phyloP scores from a whole-genome alignment of 2,888 invertebrate genomes.

The Lymantria monacha region DNA sequence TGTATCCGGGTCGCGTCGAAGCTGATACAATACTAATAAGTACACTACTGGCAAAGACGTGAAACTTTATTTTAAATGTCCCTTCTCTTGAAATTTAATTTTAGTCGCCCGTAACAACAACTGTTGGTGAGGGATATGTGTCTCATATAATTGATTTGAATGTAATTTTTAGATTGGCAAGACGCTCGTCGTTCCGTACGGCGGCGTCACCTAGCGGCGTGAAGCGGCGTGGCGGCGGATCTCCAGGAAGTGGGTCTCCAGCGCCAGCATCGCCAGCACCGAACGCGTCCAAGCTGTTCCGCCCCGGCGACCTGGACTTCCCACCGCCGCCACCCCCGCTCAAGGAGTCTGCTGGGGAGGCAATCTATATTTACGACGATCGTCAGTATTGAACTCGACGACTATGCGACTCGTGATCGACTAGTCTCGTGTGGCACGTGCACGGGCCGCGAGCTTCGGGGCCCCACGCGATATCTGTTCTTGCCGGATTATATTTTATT shows the following conservation, averaged over 20 bases:
- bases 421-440: conserved; percentile 34
- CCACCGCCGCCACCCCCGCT: conserved; percentile 71
- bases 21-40: too few species aligned
- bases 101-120: too few species aligned
- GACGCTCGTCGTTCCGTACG: conserved; percentile 86
- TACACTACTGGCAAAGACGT: too few species aligned
- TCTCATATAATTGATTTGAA: too few species aligned
- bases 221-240: conserved; percentile 73
- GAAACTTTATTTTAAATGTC: too few species aligned
- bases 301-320: conserved; percentile 71
- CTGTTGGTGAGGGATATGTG: too few species aligned
- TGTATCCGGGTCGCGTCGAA: too few species aligned
- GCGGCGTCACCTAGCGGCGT: conserved; percentile 64
- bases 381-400: conserved; percentile 63
- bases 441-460: conserved; percentile 14
- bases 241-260: conserved; percentile 64
- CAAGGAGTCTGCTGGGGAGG: conserved; percentile 86
- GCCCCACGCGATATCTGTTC: conserved; percentile 20
- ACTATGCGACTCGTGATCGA: conserved; percentile 34
- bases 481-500: conserved; percentile 33
- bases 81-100: too few species aligned
- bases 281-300: conserved; percentile 75
- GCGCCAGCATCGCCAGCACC: conserved; percentile 76
- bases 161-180: conserved; percentile 77
- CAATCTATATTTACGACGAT: conserved; percentile 81